Evolutionary conservation across 2,797 vertebrate species (phyloP).

Genomic region (Enteromius unitaeniatus): DNA sequence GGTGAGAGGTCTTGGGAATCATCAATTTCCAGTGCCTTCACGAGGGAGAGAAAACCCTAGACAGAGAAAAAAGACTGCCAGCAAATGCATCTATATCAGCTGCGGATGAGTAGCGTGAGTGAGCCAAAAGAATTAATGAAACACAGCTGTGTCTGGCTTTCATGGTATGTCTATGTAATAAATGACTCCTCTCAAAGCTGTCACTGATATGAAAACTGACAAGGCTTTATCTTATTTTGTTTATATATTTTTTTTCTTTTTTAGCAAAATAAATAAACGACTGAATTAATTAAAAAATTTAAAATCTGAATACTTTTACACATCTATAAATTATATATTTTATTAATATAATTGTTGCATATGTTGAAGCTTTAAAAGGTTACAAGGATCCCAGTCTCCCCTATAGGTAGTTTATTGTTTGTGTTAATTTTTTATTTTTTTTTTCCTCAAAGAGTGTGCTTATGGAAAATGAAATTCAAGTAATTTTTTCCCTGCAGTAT

Average conservation of each 20-base stretch:
- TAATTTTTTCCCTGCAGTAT: not conserved
- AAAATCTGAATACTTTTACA: not conserved
- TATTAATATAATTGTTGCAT: not conserved
- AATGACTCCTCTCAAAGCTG: not conserved
- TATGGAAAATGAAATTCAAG: not conserved
- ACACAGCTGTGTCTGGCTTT: conserved; percentile 30
- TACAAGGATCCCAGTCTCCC: no score
- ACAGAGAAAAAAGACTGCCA: conserved; percentile 16
- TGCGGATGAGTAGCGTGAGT: not conserved
- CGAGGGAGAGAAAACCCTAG: conserved; percentile 3
- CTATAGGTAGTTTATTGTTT: no score
- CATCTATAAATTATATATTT: no score
- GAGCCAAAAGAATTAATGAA: conserved; percentile 44
- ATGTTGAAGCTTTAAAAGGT: not conserved
- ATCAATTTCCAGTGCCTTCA: conserved; percentile 63
- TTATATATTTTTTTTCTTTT: no score
- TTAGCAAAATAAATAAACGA: no score
- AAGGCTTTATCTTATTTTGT: not conserved
- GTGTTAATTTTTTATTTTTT: not conserved
- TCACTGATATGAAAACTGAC: conserved; percentile 1
- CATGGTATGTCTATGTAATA: not conserved
- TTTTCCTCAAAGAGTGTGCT: not conserved
- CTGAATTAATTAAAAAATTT: no score
- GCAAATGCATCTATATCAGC: conserved; percentile 16
- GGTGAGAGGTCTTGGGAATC: conserved; percentile 60